A percentile compares a stretch with the other conserved stretches of the same genome.
Evolutionary conservation across 2,888 invertebrate species (phyloP).

Genomic region (Resseliella maxima): DNA sequence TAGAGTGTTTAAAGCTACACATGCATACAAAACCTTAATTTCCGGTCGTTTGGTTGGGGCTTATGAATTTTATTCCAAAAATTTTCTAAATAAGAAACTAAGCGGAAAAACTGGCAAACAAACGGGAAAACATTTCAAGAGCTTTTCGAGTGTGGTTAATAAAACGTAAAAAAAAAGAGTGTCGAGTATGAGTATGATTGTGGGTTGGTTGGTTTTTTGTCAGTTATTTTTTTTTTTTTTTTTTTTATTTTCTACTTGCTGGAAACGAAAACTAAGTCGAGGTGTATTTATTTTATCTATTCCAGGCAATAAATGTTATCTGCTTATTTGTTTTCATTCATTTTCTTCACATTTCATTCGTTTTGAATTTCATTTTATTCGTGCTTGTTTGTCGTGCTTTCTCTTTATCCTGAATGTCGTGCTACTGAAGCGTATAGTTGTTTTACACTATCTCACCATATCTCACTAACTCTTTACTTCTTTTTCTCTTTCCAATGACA

Average conservation of each 20-base stretch:
- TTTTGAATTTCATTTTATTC: neutral
- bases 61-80: neutral
- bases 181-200: neutral
- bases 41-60: slow-evolving; percentile 1
- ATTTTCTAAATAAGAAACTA: neutral
- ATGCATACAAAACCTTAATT: slow-evolving; percentile 9
- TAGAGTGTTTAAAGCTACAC: neutral
- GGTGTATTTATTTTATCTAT: slow-evolving; percentile 29
- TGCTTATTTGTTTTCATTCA: slow-evolving; percentile 14
- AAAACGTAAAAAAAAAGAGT: neutral
- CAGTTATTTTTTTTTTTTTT: neutral
- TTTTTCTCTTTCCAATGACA: too few relatives aligned
- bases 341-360: neutral
- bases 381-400: neutral
- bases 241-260: neutral
- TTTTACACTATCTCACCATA: neutral
- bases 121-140: neutral
- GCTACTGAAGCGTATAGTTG: too few relatives aligned
- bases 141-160: neutral
- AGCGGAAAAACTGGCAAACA: neutral
- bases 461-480: neutral
- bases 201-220: too few relatives aligned
- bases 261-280: neutral
- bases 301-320: neutral
- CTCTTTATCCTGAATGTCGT: neutral